phyloP scores from a whole-genome alignment of 2,113 vertebrate genomes.

The Ochotona princeps region DNA sequence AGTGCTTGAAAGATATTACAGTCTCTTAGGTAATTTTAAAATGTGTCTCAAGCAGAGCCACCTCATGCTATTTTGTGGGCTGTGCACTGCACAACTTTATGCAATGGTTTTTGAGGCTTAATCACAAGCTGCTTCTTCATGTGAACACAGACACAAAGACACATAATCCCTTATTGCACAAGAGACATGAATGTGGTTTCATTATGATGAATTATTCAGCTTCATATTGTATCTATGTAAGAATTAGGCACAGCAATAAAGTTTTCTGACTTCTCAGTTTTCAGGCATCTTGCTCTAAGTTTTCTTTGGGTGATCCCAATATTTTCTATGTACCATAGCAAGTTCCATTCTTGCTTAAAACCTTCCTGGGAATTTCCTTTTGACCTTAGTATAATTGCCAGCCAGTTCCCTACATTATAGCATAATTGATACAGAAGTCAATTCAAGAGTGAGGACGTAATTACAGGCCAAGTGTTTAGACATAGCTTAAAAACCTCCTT shows the following conservation, averaged over 20 bases:
- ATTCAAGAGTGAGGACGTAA: background rate
- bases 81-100: background rate
- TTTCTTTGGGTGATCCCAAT: background rate
- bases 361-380: slow-evolving; percentile 25
- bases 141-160: slow-evolving; percentile 9
- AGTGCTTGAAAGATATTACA: background rate
- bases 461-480: background rate
- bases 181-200: background rate
- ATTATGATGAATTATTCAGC: background rate
- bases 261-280: background rate
- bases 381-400: background rate
- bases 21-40: background rate
- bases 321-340: background rate
- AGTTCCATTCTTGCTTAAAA: background rate
- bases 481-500: background rate
- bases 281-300: background rate
- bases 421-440: background rate
- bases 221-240: background rate
- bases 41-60: background rate
- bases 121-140: background rate
- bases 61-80: background rate
- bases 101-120: background rate
- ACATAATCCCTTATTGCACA: background rate
- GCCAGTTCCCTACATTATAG: background rate
- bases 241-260: background rate